Conservation (phyloP, 2,113 vertebrate genomes). For the Vicugna pacos region DNA sequence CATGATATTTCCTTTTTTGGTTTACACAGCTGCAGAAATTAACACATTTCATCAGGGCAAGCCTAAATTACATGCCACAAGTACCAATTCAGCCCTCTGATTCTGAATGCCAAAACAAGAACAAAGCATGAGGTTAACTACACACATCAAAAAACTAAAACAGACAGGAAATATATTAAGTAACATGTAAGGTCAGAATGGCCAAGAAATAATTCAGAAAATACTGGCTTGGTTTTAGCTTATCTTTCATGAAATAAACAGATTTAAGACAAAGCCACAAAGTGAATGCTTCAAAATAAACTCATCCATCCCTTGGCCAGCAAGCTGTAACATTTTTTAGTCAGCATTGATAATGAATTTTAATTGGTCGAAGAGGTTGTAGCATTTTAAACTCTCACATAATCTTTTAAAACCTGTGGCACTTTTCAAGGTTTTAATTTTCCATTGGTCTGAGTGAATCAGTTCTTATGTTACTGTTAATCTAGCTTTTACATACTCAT, state of each 20-base stretch:
- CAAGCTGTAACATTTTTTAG: constrained; percentile 59
- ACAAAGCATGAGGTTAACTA: constrained; percentile 40
- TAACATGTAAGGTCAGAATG: constrained; percentile 57
- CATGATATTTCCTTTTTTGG: constrained; percentile 58
- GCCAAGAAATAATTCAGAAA: constrained; percentile 73
- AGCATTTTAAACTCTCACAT: constrained; percentile 58
- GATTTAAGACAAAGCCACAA: constrained; percentile 74
- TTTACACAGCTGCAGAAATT: constrained; percentile 42
- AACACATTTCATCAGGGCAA: constrained; percentile 42
- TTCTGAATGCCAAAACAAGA: constrained; percentile 64
- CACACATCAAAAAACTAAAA: constrained; percentile 58
- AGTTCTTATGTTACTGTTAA: constrained; percentile 46
- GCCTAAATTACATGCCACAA: constrained; percentile 47
- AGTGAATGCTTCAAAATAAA: constrained; percentile 75
- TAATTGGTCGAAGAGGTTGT: constrained; percentile 74
- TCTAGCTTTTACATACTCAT: constrained; percentile 15
- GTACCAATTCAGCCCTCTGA: constrained; percentile 1
- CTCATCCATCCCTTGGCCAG: constrained; percentile 59
- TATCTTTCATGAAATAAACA: constrained; percentile 57
- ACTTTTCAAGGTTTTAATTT: constrained; percentile 49
- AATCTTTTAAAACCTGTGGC: constrained; percentile 27
- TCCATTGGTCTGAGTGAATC: neutral
- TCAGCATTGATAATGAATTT: constrained; percentile 69
- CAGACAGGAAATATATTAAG: constrained; percentile 59
- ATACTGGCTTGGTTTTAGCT: constrained; percentile 69